Evolutionary conservation across 2,797 vertebrate species (phyloP).

Genomic region (Catharus ustulatus): DNA sequence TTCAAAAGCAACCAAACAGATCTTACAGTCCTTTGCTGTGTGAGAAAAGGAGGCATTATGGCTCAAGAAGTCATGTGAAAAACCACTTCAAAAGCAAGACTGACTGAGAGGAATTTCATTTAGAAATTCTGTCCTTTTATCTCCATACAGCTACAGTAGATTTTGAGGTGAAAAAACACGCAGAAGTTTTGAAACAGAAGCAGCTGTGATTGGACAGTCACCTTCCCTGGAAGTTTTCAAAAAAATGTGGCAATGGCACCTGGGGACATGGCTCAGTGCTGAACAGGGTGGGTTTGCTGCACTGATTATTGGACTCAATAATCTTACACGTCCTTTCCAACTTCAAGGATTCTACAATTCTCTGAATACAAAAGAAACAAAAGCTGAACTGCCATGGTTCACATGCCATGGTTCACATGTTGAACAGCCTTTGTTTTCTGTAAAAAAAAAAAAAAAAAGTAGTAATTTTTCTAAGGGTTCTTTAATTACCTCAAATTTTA

Average conservation of each 20-base stretch:
- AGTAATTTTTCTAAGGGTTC: background rate
- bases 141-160: background rate
- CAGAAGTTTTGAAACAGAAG: background rate
- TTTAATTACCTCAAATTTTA: background rate
- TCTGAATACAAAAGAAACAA: background rate
- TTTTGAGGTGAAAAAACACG: background rate
- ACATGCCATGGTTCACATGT: fast-evolving
- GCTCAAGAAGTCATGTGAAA: background rate
- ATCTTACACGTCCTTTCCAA: background rate
- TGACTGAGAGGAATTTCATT: fast-evolving
- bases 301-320: background rate
- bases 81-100: background rate
- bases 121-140: background rate
- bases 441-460: background rate
- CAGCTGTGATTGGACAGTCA: background rate
- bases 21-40: background rate
- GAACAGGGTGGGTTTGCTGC: background rate
- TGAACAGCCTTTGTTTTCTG: background rate
- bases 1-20: fast-evolving
- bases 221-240: background rate
- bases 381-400: background rate
- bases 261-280: background rate
- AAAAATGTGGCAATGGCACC: fast-evolving
- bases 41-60: background rate
- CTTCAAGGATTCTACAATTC: background rate